These are phyloP conservation scores for Planiliza haematocheilus DNA, from an alignment of 2,113 vertebrate species.

Conservation along the genomic window DNA sequence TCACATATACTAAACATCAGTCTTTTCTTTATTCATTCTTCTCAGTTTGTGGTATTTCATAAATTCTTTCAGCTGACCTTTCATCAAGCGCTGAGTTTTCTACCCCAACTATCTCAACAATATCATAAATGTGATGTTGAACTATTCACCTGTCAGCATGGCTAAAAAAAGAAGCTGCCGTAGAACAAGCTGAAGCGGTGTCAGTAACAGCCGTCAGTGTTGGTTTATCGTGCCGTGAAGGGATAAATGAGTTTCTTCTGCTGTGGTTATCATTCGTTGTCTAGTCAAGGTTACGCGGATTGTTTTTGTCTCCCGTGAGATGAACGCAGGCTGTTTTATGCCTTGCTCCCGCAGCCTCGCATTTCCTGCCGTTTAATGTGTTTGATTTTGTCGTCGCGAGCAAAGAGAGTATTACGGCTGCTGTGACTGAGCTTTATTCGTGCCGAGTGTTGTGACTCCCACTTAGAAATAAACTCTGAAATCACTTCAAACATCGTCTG, in stretches of 20 bases:
- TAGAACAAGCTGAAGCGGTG: background rate
- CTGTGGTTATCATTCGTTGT: slow-evolving; percentile 3
- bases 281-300: slow-evolving; percentile 46
- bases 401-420: slow-evolving; percentile 28
- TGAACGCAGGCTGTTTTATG: slow-evolving; percentile 29
- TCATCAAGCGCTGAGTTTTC: background rate
- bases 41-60: background rate
- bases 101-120: too few relatives aligned
- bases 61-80: background rate
- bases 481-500: slow-evolving; percentile 63
- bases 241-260: background rate
- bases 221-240: background rate
- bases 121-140: background rate
- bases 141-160: background rate
- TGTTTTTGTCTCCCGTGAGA: slow-evolving; percentile 29
- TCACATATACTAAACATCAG: too few relatives aligned
- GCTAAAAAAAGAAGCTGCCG: background rate
- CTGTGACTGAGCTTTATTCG: slow-evolving; percentile 45
- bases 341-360: slow-evolving; percentile 33
- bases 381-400: slow-evolving; percentile 46
- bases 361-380: slow-evolving; percentile 27
- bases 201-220: background rate
- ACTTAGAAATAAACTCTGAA: slow-evolving; percentile 66
- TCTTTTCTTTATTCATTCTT: too few relatives aligned
- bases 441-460: slow-evolving; percentile 56